phyloP scores from a whole-genome alignment of 1,140 invertebrate genomes.

The Aphaenogaster ashmeadi region DNA sequence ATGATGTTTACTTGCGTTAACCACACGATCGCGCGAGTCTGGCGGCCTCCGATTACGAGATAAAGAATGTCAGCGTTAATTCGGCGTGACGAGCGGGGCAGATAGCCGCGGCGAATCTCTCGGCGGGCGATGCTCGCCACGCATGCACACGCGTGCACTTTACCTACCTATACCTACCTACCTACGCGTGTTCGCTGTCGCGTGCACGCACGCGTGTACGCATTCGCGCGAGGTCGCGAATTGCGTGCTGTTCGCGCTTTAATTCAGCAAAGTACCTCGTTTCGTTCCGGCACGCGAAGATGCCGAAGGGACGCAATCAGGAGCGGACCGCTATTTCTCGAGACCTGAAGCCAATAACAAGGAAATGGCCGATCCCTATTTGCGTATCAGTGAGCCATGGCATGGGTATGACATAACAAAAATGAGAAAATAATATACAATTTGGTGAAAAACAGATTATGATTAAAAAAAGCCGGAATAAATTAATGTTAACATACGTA shows the following conservation, averaged over 20 bases:
- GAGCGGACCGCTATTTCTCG: conserved; percentile 7
- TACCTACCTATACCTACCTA: conserved; percentile 33
- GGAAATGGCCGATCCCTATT: not conserved
- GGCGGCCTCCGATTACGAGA: conserved; percentile 66
- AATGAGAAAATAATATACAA: not conserved
- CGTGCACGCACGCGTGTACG: conserved; percentile 45
- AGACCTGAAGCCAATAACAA: not conserved
- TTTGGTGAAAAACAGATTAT: not conserved
- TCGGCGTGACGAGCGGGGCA: conserved; percentile 39
- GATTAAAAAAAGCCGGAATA: not conserved
- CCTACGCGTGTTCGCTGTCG: conserved; percentile 43
- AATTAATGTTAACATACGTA: not conserved
- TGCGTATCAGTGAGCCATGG: not conserved
- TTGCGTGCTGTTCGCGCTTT: conserved; percentile 78
- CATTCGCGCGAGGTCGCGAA: conserved; percentile 51
- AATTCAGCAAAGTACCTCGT: conserved; percentile 80
- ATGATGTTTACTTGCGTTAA: conserved; percentile 6
- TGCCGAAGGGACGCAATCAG: conserved; percentile 41
- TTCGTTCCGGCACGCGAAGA: conserved; percentile 72
- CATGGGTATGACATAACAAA: not conserved
- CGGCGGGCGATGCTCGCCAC: conserved; percentile 29
- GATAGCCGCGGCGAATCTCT: conserved; percentile 53
- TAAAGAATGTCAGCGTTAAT: conserved; percentile 70
- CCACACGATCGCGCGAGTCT: conserved; percentile 26
- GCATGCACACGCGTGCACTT: not conserved